Conservation (phyloP, 1,140 invertebrate genomes). For the Polyergus mexicanus region DNA sequence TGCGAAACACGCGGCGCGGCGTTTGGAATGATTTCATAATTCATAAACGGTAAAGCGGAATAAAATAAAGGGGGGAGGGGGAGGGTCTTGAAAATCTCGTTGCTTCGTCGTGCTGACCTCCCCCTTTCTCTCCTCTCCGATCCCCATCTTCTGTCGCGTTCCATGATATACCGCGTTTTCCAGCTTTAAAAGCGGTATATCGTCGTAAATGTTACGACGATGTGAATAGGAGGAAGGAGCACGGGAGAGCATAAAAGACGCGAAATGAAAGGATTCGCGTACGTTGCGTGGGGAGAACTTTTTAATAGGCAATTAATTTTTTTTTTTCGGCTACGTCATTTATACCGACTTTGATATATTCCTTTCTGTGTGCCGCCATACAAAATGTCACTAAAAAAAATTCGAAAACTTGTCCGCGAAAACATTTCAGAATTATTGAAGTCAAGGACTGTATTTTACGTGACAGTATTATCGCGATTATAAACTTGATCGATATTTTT, state of each 20-base stretch:
- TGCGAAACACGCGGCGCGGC: slow-evolving; percentile 46
- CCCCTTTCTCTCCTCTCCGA: background rate
- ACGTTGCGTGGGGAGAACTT: background rate
- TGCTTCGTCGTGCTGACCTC: slow-evolving; percentile 17
- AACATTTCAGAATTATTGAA: slow-evolving; percentile 21
- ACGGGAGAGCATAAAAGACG: slow-evolving; percentile 10
- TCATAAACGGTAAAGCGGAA: slow-evolving; percentile 56
- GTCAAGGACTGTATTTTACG: slow-evolving; percentile 14
- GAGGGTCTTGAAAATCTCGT: slow-evolving; percentile 43
- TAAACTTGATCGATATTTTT: slow-evolving; percentile 31
- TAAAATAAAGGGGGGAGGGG: slow-evolving; percentile 4
- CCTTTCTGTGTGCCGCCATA: background rate
- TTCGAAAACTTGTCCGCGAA: slow-evolving; percentile 10
- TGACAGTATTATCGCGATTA: slow-evolving; percentile 16
- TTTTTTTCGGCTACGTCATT: slow-evolving; percentile 3
- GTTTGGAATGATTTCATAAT: slow-evolving; percentile 64
- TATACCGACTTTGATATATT: background rate
- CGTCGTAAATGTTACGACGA: slow-evolving; percentile 20
- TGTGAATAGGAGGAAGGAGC: slow-evolving; percentile 25
- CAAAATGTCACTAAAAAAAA: slow-evolving; percentile 11
- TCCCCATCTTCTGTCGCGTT: background rate
- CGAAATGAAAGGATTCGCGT: slow-evolving; percentile 29
- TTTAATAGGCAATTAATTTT: slow-evolving; percentile 45
- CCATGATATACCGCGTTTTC: slow-evolving; percentile 38
- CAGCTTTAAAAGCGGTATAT: slow-evolving; percentile 30